phyloP scores from a whole-genome alignment of 2,113 vertebrate genomes.

The Mobula hypostoma region DNA sequence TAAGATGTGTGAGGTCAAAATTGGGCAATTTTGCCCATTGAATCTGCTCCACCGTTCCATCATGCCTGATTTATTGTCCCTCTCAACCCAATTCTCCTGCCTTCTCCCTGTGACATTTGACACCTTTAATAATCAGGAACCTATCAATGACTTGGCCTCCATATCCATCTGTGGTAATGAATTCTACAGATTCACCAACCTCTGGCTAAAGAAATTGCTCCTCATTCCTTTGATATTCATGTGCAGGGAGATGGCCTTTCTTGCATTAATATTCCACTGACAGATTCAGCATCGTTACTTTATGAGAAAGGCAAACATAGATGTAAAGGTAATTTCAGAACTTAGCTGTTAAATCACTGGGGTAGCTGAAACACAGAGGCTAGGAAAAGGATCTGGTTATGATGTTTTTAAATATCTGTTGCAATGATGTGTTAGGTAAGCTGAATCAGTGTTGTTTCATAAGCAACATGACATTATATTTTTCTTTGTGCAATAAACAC shows the following conservation, averaged over 20 bases:
- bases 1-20: too few relatives aligned
- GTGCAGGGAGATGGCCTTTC: not conserved
- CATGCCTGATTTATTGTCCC: too few relatives aligned
- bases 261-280: not conserved
- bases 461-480: not conserved
- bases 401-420: not conserved
- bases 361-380: not conserved
- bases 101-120: too few relatives aligned
- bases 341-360: too few relatives aligned
- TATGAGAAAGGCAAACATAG: not conserved
- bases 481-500: constrained; percentile 34
- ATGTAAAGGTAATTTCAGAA: not conserved
- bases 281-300: not conserved
- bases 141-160: too few relatives aligned
- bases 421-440: not conserved
- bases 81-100: too few relatives aligned
- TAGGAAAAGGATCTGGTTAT: not conserved
- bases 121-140: too few relatives aligned
- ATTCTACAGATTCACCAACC: too few relatives aligned
- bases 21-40: too few relatives aligned
- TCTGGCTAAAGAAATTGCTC: too few relatives aligned
- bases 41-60: too few relatives aligned
- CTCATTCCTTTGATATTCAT: not conserved
- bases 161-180: too few relatives aligned
- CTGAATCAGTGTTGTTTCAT: not conserved